phyloP scores from a whole-genome alignment of 2,113 vertebrate genomes.

The Manacus vitellinus region DNA sequence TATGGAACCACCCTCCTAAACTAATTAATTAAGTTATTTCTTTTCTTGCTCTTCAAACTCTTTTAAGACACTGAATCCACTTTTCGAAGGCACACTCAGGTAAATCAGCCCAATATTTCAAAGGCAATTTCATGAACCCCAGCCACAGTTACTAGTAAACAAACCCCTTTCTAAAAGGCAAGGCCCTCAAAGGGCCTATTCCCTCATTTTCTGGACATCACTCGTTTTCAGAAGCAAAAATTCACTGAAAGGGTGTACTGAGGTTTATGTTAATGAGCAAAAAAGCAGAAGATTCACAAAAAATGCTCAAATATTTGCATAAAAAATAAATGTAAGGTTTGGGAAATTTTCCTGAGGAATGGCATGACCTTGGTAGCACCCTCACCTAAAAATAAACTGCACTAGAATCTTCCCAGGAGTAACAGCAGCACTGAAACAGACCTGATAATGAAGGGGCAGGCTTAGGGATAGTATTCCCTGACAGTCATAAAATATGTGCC shows the following conservation, averaged over 20 bases:
- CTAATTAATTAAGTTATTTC: neutral
- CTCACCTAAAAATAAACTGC: neutral
- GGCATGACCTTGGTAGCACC: neutral
- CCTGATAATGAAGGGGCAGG: neutral
- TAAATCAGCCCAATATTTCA: neutral
- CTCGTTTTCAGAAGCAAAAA: neutral
- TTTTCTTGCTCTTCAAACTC: neutral
- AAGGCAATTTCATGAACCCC: neutral
- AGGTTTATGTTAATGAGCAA: neutral
- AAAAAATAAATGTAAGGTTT: neutral
- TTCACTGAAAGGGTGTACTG: neutral
- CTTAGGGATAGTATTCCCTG: neutral
- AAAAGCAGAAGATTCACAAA: neutral
- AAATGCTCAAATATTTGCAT: neutral
- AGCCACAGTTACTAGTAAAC: neutral
- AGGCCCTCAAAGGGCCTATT: neutral
- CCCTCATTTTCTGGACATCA: neutral
- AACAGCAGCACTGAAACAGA: neutral
- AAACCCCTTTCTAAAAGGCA: neutral
- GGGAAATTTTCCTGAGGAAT: fast-evolving
- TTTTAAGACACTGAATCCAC: neutral
- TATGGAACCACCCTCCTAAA: neutral
- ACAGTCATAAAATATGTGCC: neutral
- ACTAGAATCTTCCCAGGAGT: neutral
- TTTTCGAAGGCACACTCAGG: neutral